A percentile compares a stretch with the other conserved stretches of the same genome.
These are phyloP conservation scores for Grammomys dolichurus DNA, from an alignment of 2,113 vertebrate species.

Conservation along the genomic window DNA sequence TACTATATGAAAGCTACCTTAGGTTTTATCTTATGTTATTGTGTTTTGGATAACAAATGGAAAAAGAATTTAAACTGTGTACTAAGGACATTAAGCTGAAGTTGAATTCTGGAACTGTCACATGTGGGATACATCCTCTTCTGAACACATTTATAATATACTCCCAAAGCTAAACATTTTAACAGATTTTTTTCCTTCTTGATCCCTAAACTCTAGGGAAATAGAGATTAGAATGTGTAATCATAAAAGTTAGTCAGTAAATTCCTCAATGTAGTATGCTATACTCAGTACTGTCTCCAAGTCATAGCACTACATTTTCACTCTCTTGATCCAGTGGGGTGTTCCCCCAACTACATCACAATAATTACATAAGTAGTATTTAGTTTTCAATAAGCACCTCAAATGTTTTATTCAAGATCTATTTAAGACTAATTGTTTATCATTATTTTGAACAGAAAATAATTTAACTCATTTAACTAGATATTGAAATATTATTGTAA, in stretches of 20 bases:
- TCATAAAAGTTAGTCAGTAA: not conserved
- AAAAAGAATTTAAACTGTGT: not conserved
- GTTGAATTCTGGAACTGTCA: not conserved
- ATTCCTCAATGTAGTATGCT: not conserved
- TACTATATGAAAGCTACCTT: not conserved
- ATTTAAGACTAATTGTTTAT: not conserved
- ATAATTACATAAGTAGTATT: not conserved
- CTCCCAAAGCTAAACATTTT: not conserved
- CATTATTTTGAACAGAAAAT: not conserved
- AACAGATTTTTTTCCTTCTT: not conserved
- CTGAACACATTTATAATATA: not conserved
- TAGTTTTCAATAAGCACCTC: not conserved
- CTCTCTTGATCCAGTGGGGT: not conserved
- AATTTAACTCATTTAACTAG: not conserved
- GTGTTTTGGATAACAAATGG: not conserved
- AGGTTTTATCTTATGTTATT: too few species aligned
- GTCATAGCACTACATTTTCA: not conserved
- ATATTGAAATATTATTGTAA: not conserved
- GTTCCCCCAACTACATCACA: not conserved
- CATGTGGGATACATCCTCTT: not conserved
- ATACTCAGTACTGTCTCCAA: not conserved
- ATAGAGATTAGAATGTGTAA: not conserved
- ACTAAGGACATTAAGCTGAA: not conserved
- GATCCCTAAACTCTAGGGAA: not conserved
- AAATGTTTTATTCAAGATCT: not conserved